A percentile compares a stretch with the other conserved stretches of the same genome.
Conservation (phyloP, 2,797 vertebrate genomes). For the Labroides dimidiatus region DNA sequence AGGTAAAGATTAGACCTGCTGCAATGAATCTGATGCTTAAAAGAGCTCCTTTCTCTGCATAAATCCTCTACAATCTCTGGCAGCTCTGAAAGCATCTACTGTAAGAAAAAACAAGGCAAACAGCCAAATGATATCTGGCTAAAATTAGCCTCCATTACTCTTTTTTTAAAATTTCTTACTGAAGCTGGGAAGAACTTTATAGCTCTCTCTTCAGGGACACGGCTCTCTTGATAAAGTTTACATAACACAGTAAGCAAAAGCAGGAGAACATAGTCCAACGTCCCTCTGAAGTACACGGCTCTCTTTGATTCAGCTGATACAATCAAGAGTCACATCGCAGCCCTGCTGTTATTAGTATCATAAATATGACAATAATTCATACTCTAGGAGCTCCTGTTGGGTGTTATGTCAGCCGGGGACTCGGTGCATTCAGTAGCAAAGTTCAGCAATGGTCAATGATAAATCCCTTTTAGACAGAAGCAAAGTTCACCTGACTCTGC, state of each 20-base stretch:
- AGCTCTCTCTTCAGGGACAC: conserved; percentile 41
- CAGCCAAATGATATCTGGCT: conserved; percentile 59
- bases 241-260: conserved; percentile 53
- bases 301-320: conserved; percentile 51
- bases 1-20: neutral
- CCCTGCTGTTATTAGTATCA: conserved; percentile 51
- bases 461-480: conserved; percentile 76
- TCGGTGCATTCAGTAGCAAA: conserved; percentile 67
- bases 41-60: conserved; percentile 17
- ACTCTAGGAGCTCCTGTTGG: conserved; percentile 40
- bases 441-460: conserved; percentile 82
- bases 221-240: conserved; percentile 52
- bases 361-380: conserved; percentile 66
- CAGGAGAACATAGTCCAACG: conserved; percentile 48
- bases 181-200: conserved; percentile 53
- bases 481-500: conserved; percentile 80
- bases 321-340: conserved; percentile 22
- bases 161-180: conserved; percentile 29
- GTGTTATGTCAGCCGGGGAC: conserved; percentile 51
- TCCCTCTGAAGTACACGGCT: conserved; percentile 45
- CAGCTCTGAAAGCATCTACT: conserved; percentile 51
- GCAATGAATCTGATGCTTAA: conserved; percentile 33
- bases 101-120: conserved; percentile 58
- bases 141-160: conserved; percentile 61
- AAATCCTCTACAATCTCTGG: conserved; percentile 39